A percentile compares a stretch with the other conserved stretches of the same genome.
phyloP scores from a whole-genome alignment of 2,113 vertebrate species.

The Eleginops maclovinus region DNA sequence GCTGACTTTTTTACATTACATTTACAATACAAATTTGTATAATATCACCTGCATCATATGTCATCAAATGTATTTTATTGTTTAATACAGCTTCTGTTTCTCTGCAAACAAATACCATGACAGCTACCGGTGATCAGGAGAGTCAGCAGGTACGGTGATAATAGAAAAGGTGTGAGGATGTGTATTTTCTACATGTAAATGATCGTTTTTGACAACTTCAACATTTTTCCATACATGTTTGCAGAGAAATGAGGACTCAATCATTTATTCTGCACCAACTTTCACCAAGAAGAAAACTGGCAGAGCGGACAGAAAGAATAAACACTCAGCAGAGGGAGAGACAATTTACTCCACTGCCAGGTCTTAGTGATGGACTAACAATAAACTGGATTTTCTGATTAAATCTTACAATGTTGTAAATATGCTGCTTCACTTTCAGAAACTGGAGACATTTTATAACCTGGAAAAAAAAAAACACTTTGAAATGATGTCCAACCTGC shows the following conservation, averaged over 20 bases:
- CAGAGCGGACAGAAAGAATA: accelerated
- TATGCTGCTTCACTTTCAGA: background rate
- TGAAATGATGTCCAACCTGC: background rate
- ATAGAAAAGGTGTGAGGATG: background rate
- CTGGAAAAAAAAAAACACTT: background rate
- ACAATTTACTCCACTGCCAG: too few relatives aligned
- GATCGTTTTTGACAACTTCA: background rate
- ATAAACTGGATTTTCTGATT: too few relatives aligned
- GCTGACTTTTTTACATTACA: background rate
- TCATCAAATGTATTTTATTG: background rate
- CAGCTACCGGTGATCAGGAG: background rate
- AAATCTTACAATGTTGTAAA: background rate
- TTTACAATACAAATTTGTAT: background rate
- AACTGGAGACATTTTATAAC: too few relatives aligned
- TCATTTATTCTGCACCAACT: accelerated
- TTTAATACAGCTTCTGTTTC: background rate
- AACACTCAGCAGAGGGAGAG: background rate
- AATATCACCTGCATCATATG: background rate
- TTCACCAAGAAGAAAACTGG: background rate
- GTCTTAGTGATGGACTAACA: too few relatives aligned
- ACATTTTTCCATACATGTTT: background rate
- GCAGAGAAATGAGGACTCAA: background rate
- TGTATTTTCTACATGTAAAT: background rate
- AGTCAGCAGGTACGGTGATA: background rate
- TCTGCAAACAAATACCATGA: background rate